Conservation (phyloP, 2,797 vertebrate species). For the Pseudopleuronectes americanus region DNA sequence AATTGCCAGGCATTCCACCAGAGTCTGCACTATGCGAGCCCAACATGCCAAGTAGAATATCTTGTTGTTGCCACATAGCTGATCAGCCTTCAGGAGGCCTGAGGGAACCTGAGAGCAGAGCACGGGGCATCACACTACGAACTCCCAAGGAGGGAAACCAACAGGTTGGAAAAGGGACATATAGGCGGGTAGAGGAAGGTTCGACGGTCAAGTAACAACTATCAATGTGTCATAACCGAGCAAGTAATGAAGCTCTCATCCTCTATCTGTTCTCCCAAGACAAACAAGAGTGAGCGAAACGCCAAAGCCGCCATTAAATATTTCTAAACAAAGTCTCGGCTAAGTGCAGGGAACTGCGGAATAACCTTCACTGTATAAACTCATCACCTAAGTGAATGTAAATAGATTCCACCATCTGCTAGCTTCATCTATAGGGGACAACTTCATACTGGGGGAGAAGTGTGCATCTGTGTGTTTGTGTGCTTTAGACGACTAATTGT, state of each 20-base stretch:
- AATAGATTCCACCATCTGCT: constrained; percentile 67
- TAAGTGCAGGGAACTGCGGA: constrained; percentile 26
- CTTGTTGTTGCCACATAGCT: constrained; percentile 24
- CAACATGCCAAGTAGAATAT: constrained; percentile 35
- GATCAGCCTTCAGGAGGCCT: constrained; percentile 24
- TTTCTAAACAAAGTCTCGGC: constrained; percentile 21
- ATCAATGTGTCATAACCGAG: constrained; percentile 1
- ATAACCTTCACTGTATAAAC: constrained; percentile 49
- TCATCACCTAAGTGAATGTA: constrained; percentile 51
- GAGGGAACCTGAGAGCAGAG: constrained; percentile 6
- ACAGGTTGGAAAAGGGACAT: constrained; percentile 6
- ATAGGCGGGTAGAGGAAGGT: neutral
- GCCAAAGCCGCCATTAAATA: constrained; percentile 7
- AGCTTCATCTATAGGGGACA: constrained; percentile 48
- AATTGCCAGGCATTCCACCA: constrained; percentile 45
- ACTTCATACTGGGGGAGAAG: constrained; percentile 21
- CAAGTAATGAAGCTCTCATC: neutral
- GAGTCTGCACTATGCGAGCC: constrained; percentile 32
- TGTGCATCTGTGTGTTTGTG: constrained; percentile 14
- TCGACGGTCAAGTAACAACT: neutral
- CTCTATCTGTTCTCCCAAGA: neutral
- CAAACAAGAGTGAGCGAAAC: constrained; percentile 2
- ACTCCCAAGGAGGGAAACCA: constrained; percentile 6
- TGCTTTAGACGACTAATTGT: constrained; percentile 1
- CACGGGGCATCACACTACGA: constrained; percentile 6